These are phyloP conservation scores for Ctenodactylus gundi DNA, from an alignment of 2,113 vertebrate genomes.

Conservation along the genomic window DNA sequence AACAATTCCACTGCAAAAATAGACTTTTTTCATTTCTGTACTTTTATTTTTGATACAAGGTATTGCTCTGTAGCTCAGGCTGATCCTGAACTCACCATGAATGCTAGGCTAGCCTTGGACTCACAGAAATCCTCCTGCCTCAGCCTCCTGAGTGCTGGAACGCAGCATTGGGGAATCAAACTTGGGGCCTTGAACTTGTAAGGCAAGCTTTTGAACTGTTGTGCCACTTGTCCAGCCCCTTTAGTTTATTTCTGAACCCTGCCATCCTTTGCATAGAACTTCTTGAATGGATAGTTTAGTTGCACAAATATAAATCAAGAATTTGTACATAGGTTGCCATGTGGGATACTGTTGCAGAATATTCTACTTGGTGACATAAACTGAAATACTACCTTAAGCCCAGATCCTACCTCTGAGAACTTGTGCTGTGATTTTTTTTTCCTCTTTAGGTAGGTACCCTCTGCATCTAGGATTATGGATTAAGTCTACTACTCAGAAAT, in stretches of 20 bases:
- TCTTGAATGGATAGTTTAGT: neutral
- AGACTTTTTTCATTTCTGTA: no score
- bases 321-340: neutral
- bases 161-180: no score
- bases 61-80: no score
- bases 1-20: neutral
- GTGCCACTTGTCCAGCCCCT: no score
- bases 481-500: neutral
- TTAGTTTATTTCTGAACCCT: neutral
- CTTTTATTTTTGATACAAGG: no score
- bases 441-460: neutral
- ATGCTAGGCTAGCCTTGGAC: no score
- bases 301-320: slow-evolving; percentile 6
- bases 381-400: neutral
- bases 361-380: neutral
- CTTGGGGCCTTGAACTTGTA: no score
- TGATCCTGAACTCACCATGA: no score
- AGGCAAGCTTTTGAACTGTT: no score
- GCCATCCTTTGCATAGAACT: neutral
- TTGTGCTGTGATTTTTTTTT: neutral
- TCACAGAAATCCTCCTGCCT: no score
- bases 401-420: neutral
- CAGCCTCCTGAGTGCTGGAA: no score
- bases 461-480: neutral
- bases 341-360: neutral